Evolutionary conservation across 2,888 invertebrate species (phyloP), one percentile per base, ranked within the genome.

Genomic region (Tiliacea citrago): DNA sequence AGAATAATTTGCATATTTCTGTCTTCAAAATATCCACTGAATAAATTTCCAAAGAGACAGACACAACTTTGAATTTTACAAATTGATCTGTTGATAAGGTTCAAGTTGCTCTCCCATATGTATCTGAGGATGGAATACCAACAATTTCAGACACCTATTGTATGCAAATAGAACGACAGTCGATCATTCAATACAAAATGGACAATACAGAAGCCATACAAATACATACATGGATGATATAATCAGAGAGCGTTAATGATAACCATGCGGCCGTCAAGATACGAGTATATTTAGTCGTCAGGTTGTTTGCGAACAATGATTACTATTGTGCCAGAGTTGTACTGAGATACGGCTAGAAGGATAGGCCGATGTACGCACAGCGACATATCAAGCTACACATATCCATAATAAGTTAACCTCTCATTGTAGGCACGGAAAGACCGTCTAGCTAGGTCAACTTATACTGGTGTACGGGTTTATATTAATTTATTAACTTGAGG

Each of bases 231-330:
- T 68, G 66, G n/a, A 68, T 83, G 83, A 83, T 77, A 80, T 83
- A 83, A 83, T 66, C 68, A 72, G 73, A 24, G 63, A 73, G 10
- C 63, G 62, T 47, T 61, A 69, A 68, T 72, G 70, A 83, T 82
- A 80, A 53, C 42, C 72, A 73, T 35, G 49, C 68, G 83, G 21
- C 82, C 82, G 8, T 83, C 83, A 83, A 62, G 82, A 73, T 83
- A n/a, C n/a, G n/a, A n/a, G n/a, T n/a, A 83, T 83, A 82, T 73
- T 73, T 82, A 83, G 70, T 66, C 29, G 61, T 21, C 71, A 78
- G 74, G 49, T 69, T 82, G 72, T 80, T 75, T 79, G 71, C 58
- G 57, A 18, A 76, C 49, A 72, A 21, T 82, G 76, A 76, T 82
- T 62, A 83, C 76, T 70, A 61, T 73, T 69, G 60, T 72, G 62